These are phyloP conservation scores for Geothlypis trichas DNA, from an alignment of 2,113 vertebrate species.

Conservation along the genomic window DNA sequence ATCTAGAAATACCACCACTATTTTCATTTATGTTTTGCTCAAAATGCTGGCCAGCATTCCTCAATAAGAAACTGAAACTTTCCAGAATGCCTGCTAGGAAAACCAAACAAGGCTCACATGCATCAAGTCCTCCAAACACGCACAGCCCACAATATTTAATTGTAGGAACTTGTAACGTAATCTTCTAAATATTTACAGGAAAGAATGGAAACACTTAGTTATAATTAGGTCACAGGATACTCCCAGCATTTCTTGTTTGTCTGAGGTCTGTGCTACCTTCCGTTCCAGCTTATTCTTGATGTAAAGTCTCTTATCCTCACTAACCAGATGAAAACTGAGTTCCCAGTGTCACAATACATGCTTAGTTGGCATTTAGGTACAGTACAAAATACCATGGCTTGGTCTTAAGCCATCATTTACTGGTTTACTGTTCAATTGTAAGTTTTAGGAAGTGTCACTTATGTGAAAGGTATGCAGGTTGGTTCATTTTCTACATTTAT, in stretches of 20 bases:
- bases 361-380: neutral
- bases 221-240: conserved; percentile 6
- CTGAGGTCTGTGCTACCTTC: neutral
- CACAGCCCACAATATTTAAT: neutral
- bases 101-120: neutral
- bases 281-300: neutral
- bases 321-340: neutral
- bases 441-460: neutral
- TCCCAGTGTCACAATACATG: neutral
- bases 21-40: conserved; percentile 1
- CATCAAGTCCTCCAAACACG: neutral
- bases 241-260: neutral
- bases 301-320: neutral
- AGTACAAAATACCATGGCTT: neutral
- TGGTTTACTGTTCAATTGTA: neutral
- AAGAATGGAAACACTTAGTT: neutral
- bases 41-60: neutral
- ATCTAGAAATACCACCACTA: neutral
- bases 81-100: neutral
- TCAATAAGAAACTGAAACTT: neutral
- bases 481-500: neutral
- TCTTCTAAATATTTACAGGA: neutral
- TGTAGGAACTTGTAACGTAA: neutral
- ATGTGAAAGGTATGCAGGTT: neutral
- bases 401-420: neutral